A percentile compares a stretch with the other conserved stretches of the same genome.
Conservation (phyloP, 1,140 invertebrate species). For the Lordiphosa clarofinis region DNA sequence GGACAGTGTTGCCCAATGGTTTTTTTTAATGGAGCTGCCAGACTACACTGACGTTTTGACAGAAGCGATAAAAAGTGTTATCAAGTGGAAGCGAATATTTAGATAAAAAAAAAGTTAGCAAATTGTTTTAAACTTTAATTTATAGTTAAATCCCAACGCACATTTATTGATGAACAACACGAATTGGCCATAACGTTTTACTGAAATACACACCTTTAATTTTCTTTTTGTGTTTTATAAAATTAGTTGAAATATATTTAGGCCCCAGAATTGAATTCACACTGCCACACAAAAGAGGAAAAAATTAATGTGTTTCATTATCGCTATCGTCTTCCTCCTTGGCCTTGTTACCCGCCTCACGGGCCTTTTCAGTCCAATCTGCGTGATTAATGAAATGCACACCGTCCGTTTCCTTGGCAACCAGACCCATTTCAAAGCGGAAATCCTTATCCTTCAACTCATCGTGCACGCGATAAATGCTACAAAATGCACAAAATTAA, state of each 20-base stretch:
- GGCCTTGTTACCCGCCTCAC: slow-evolving; percentile 90
- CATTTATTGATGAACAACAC: too few species aligned
- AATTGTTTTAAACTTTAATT: too few species aligned
- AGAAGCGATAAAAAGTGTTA: too few species aligned
- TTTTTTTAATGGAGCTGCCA: too few species aligned
- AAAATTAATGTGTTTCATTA: slow-evolving; percentile 82
- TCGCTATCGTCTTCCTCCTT: slow-evolving; percentile 92
- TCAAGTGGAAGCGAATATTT: too few species aligned
- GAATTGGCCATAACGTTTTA: too few species aligned
- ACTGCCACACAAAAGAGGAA: slow-evolving; percentile 7
- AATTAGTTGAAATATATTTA: slow-evolving; percentile 24
- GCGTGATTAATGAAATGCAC: slow-evolving; percentile 87
- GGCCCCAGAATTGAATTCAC: slow-evolving; percentile 57
- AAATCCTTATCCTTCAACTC: slow-evolving; percentile 99
- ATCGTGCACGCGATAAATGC: slow-evolving; percentile 98
- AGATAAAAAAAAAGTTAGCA: too few species aligned
- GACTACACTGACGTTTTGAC: too few species aligned
- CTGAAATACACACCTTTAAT: slow-evolving; percentile 15
- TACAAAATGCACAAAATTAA: slow-evolving; percentile 80
- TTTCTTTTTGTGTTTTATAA: slow-evolving; percentile 26
- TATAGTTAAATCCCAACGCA: too few species aligned
- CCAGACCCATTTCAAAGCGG: slow-evolving; percentile 98
- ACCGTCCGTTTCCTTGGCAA: slow-evolving; percentile 90
- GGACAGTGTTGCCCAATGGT: neutral
- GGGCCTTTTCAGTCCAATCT: slow-evolving; percentile 85